phyloP scores from a whole-genome alignment of 2,888 invertebrate genomes.

The Agrotis puta region DNA sequence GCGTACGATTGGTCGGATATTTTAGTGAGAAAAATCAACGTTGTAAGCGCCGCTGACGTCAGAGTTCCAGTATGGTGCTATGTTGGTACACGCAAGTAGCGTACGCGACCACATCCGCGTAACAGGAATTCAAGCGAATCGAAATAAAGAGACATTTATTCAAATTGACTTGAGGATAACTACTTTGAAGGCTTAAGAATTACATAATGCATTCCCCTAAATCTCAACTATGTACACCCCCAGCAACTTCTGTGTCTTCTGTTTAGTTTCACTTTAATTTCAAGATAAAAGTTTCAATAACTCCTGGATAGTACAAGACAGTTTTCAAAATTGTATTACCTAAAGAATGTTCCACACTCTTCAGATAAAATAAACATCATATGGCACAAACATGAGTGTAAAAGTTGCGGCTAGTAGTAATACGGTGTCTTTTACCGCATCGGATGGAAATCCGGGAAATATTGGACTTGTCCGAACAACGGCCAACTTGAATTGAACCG shows the following conservation, averaged over 20 bases:
- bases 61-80: too few species aligned
- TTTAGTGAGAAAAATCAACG: too few species aligned
- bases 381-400: background rate
- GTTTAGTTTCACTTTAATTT: background rate
- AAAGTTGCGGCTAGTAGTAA: slow-evolving; percentile 26
- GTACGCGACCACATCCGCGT: too few species aligned
- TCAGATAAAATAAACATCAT: slow-evolving; percentile 7
- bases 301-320: background rate
- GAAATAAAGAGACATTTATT: background rate
- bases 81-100: too few species aligned
- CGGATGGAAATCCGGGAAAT: slow-evolving; percentile 33
- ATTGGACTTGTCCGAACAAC: slow-evolving; percentile 26
- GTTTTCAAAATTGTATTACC: background rate
- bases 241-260: background rate
- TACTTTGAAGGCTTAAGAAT: background rate
- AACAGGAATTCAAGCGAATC: background rate
- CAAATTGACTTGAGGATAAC: background rate
- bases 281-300: background rate
- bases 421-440: slow-evolving; percentile 21
- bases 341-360: background rate
- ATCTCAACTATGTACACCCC: too few species aligned
- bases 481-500: slow-evolving; percentile 24
- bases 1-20: too few species aligned
- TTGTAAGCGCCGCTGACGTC: too few species aligned
- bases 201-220: background rate